Percentiles rank a stretch among this genome's conserved stretches.
phyloP scores from a whole-genome alignment of 1,140 invertebrate species.

The Camponotus vicinus region DNA sequence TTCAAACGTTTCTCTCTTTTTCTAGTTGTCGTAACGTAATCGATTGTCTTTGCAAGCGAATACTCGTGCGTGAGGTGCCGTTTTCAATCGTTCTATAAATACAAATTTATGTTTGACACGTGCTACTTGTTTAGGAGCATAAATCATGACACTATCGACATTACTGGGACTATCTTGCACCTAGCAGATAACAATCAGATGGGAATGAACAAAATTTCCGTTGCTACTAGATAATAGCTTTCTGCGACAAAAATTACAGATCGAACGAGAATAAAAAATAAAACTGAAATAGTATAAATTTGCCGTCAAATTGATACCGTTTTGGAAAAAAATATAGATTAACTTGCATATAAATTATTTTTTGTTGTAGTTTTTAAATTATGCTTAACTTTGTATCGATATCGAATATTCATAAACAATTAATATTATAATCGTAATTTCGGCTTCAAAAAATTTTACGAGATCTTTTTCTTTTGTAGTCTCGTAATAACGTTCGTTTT shows the following conservation, averaged over 20 bases:
- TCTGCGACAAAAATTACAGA: conserved; percentile 6
- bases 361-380: conserved; percentile 15
- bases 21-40: conserved; percentile 12
- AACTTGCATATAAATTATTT: neutral
- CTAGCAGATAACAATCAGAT: neutral
- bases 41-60: conserved; percentile 4
- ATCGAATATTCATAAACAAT: neutral
- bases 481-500: no score
- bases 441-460: neutral
- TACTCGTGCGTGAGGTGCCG: neutral
- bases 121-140: conserved; percentile 59
- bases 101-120: conserved; percentile 64
- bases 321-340: neutral
- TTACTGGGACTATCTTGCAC: conserved; percentile 21
- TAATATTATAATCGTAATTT: no score
- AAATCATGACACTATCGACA: conserved; percentile 44
- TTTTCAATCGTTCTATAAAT: conserved; percentile 61
- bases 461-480: neutral
- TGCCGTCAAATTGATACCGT: neutral
- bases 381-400: neutral
- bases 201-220: conserved; percentile 26
- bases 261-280: conserved; percentile 15
- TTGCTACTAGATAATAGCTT: neutral
- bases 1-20: neutral
- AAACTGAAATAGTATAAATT: neutral